A percentile compares a stretch with the other conserved stretches of the same genome.
phyloP scores from a whole-genome alignment of 2,888 invertebrate species.

The Xestia sexstrigata region DNA sequence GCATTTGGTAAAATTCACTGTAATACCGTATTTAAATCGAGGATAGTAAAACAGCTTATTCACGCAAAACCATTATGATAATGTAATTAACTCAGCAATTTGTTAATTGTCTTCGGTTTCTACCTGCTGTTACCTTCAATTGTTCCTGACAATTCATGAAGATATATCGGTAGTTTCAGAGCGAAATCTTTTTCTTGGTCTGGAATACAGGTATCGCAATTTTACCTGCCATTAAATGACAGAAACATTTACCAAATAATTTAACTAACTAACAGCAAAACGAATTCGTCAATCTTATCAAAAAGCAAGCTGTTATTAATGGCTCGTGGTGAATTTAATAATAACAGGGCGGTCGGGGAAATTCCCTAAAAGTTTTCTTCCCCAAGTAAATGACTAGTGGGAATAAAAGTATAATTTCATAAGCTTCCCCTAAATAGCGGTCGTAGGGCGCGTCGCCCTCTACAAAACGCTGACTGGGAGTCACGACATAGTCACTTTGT shows the following conservation, averaged over 20 bases:
- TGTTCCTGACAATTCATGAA: slow-evolving; percentile 28
- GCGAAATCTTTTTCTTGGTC: slow-evolving; percentile 11
- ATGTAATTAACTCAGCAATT: slow-evolving; percentile 53
- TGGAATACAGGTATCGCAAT: not conserved
- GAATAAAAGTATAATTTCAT: slow-evolving; percentile 80
- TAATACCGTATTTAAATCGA: slow-evolving; percentile 1
- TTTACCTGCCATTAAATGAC: slow-evolving; percentile 2
- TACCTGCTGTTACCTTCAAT: slow-evolving; percentile 26
- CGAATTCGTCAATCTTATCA: slow-evolving; percentile 28
- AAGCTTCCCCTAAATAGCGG: slow-evolving; percentile 69
- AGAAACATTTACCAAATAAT: slow-evolving; percentile 28
- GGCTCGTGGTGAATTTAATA: slow-evolving; percentile 45
- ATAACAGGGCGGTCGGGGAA: slow-evolving; percentile 59
- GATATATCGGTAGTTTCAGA: slow-evolving; percentile 25
- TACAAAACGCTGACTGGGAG: slow-evolving; percentile 68
- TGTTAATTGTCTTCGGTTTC: slow-evolving; percentile 33
- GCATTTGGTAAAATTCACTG: not conserved
- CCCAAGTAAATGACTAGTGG: slow-evolving; percentile 76
- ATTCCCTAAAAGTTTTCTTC: slow-evolving; percentile 69
- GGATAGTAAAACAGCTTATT: slow-evolving; percentile 6
- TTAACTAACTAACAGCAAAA: slow-evolving; percentile 31
- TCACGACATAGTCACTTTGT: slow-evolving; percentile 63
- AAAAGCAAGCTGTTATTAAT: slow-evolving; percentile 49
- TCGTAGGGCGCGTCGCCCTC: slow-evolving; percentile 69
- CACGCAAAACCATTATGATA: slow-evolving; percentile 49